Base-by-base conservation (phyloP, 2,113 vertebrate species). In the Oncorhynchus kisutch region DNA sequence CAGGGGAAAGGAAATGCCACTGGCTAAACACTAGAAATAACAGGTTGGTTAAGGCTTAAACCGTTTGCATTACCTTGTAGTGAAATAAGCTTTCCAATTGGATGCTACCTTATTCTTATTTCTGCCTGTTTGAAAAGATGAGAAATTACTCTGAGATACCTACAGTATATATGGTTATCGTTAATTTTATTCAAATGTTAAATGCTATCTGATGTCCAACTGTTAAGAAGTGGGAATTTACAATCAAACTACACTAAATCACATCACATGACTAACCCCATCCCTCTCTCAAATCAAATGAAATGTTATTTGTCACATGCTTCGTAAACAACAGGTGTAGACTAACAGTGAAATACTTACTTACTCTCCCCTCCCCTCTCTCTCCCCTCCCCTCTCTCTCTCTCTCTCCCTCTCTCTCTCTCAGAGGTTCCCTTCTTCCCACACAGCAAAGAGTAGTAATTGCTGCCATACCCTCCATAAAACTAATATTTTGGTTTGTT, bases 401-500 rank as follows among this genome's bases (percentile, higher is more conserved):
- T 18, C 3, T 27, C 1, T 64, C 4, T 45, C 2, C n/a, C 24
- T 13, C 12, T 51, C 7, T 27, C 13, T 27, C 5, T 20, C 27
- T 51, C 20, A n/a, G 39, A 8, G 12, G 4, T 62, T 45, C 51
- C 22, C 24, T 72, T 57, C 51, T 67, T 78, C 70, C 64, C 22
- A 70, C 71, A 75, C 67, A 60, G 67, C 65, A 69, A 71, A 80
- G 67, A 68, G 67, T 8, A 34, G 24, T 76, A 82, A 82, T 82
- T 54, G 51, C 57, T 67, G 67, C 77, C 66, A 76, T 79, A 82
- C 78, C 73, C 48, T 73, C 72, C 81, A 72, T 74, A 74, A 76
- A 77, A 75, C 81, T 82, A 79, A 82, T 82, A 79, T 79, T 62
- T n/a, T 62, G 18, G 59, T 62, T 62, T 62, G 20, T 22, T 62